Evolutionary conservation across 2,888 invertebrate species (phyloP).

Genomic region (Salpingus planirostris): DNA sequence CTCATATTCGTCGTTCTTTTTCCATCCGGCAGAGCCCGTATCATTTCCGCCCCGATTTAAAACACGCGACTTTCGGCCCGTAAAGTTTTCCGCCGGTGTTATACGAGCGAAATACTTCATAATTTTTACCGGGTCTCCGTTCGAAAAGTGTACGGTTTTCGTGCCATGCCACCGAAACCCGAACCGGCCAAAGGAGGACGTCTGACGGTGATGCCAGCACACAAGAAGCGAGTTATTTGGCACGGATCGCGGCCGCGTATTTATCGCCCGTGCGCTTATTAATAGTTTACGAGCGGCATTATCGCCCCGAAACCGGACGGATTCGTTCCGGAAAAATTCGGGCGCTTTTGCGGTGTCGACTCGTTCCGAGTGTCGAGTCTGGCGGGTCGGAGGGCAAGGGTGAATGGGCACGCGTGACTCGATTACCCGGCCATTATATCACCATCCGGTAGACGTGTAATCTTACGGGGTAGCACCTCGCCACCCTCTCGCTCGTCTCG

Average conservation of each 20-base stretch:
- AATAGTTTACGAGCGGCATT: conserved; percentile 10
- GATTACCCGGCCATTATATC: conserved; percentile 39
- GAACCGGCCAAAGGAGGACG: too few species aligned
- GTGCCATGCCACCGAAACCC: conserved; percentile 29
- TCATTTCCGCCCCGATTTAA: conserved; percentile 34
- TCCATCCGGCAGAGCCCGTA: conserved; percentile 31
- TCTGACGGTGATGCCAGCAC: too few species aligned
- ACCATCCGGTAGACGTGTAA: conserved; percentile 40
- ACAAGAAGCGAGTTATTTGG: conserved; percentile 22
- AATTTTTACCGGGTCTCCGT: conserved; percentile 34
- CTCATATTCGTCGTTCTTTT: conserved; percentile 35
- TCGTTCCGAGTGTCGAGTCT: conserved; percentile 4
- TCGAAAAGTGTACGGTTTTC: too few species aligned
- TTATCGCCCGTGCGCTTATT: conserved; percentile 6
- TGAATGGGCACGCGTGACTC: conserved; percentile 36
- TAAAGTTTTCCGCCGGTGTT: conserved; percentile 26
- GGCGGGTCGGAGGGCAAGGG: conserved; percentile 8
- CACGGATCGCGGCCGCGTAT: conserved; percentile 18
- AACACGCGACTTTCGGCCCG: conserved; percentile 36
- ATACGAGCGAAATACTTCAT: conserved; percentile 31
- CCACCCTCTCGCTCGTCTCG: conserved; percentile 15
- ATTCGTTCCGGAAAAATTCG: conserved; percentile 1
- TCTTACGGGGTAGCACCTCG: conserved; percentile 37
- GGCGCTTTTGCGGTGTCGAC: not conserved
- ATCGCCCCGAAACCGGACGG: conserved; percentile 4